These are phyloP conservation scores for Bufotes viridis DNA, from an alignment of 2,797 vertebrate species.

Conservation along the genomic window DNA sequence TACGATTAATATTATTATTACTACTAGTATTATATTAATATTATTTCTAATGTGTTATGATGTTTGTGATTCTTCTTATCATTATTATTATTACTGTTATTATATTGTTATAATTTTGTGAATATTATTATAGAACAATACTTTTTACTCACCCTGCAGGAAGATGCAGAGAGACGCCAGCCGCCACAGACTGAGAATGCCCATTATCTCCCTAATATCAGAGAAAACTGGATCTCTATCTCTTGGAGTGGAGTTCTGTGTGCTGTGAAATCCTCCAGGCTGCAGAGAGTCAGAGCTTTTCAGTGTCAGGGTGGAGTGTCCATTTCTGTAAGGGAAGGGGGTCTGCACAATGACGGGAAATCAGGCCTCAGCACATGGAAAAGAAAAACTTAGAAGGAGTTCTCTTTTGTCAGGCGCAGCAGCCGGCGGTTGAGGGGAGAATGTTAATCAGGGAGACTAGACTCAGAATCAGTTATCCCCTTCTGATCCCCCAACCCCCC, in stretches of 20 bases:
- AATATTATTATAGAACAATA: neutral
- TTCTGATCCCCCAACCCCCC: neutral
- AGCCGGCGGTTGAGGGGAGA: conserved; percentile 4
- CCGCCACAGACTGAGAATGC: neutral
- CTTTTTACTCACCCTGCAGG: neutral
- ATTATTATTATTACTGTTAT: neutral
- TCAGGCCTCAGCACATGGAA: neutral
- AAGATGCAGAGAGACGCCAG: neutral
- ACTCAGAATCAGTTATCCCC: neutral
- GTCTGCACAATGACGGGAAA: neutral
- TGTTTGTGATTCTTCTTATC: too few relatives aligned
- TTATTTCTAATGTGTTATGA: neutral
- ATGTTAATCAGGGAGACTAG: conserved; percentile 28
- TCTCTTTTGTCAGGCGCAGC: conserved; percentile 29
- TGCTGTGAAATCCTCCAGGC: neutral
- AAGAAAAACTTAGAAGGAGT: conserved; percentile 28
- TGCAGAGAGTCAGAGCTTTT: neutral
- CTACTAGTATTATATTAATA: neutral
- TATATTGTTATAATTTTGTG: neutral
- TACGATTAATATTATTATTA: too few relatives aligned
- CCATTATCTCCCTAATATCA: neutral
- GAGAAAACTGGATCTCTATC: neutral
- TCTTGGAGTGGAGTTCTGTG: neutral
- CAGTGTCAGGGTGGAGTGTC: neutral
- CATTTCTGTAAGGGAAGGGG: conserved; percentile 13